Evolutionary conservation across 2,888 invertebrate species (phyloP).

Genomic region (Autographa pulchrina): DNA sequence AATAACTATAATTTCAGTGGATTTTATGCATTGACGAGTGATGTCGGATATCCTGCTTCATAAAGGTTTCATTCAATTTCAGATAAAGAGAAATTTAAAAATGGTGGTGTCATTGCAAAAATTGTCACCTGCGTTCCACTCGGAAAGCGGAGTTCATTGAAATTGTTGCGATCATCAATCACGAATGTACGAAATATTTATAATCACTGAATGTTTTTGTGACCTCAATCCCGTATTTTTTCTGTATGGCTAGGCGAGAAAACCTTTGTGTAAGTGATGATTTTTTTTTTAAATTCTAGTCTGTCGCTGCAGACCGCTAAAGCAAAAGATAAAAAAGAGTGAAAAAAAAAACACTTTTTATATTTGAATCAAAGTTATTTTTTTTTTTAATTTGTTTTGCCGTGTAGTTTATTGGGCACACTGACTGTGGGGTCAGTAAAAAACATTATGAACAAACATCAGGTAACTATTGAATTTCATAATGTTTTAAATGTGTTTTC

Average conservation of each 20-base stretch:
- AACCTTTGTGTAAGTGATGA: too few species aligned
- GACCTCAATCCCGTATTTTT: background rate
- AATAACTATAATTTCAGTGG: background rate
- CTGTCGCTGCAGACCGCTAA: too few species aligned
- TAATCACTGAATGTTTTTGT: background rate
- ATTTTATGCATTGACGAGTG: background rate
- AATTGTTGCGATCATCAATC: conserved; percentile 2
- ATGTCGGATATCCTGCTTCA: background rate
- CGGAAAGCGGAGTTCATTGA: background rate
- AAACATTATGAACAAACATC: background rate
- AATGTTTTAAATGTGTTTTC: background rate
- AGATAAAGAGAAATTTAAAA: background rate
- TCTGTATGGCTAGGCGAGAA: too few species aligned
- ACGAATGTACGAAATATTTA: background rate
- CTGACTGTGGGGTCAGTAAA: too few species aligned
- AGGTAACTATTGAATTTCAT: too few species aligned
- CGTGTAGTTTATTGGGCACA: too few species aligned
- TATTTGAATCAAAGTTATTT: too few species aligned
- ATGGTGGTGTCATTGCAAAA: background rate
- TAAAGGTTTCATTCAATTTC: conserved; percentile 9
- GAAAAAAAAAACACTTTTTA: too few species aligned
- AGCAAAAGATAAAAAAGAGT: too few species aligned
- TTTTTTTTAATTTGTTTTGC: too few species aligned
- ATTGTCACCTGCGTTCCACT: background rate
- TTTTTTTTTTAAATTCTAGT: too few species aligned